Evolutionary conservation across 2,113 vertebrate species (phyloP).

Genomic region (Plecturocebus donacophilus): DNA sequence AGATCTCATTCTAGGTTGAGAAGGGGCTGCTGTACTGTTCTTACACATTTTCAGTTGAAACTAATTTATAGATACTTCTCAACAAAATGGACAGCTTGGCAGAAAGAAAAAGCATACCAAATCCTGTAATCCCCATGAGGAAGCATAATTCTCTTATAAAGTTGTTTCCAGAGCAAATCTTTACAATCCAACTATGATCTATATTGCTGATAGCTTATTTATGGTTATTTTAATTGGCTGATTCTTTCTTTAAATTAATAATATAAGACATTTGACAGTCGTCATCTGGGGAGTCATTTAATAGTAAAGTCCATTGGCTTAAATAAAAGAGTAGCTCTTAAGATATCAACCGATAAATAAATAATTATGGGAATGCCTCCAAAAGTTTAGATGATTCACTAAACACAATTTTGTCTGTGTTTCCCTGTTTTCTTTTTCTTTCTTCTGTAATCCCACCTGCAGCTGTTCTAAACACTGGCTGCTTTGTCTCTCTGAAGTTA

Average conservation of each 20-base stretch:
- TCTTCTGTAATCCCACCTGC: neutral
- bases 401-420: slow-evolving; percentile 60
- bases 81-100: slow-evolving; percentile 72
- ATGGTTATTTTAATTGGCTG: slow-evolving; percentile 70
- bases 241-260: slow-evolving; percentile 73
- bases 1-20: slow-evolving; percentile 22
- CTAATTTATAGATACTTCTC: slow-evolving; percentile 76
- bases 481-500: slow-evolving; percentile 47
- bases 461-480: slow-evolving; percentile 54
- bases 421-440: slow-evolving; percentile 55
- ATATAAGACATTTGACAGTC: slow-evolving; percentile 68
- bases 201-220: slow-evolving; percentile 80
- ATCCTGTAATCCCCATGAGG: slow-evolving; percentile 77
- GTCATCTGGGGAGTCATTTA: slow-evolving; percentile 54
- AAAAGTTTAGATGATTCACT: slow-evolving; percentile 61
- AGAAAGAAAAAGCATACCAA: slow-evolving; percentile 72
- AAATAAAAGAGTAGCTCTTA: slow-evolving; percentile 40
- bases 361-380: slow-evolving; percentile 44
- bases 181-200: slow-evolving; percentile 77
- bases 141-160: slow-evolving; percentile 79
- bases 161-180: slow-evolving; percentile 76
- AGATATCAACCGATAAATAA: slow-evolving; percentile 44
- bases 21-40: slow-evolving; percentile 41
- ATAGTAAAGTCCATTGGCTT: slow-evolving; percentile 52
- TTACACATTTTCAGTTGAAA: slow-evolving; percentile 65